Evolutionary conservation across 2,113 vertebrate genomes (phyloP).

Genomic region (Aldabrachelys gigantea): DNA sequence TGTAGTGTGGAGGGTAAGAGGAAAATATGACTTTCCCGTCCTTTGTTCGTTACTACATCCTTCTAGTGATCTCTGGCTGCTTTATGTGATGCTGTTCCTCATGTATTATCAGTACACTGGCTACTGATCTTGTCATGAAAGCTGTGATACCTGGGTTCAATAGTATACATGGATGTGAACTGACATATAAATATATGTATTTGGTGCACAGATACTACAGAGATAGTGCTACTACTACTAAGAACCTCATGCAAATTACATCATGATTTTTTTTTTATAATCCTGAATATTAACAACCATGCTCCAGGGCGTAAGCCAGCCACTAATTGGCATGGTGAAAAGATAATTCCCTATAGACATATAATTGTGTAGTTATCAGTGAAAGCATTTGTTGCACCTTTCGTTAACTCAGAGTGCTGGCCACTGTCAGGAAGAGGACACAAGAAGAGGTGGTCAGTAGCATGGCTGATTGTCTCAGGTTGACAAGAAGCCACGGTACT

Average conservation of each 20-base stretch:
- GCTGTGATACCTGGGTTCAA: not conserved
- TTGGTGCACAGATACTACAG: not conserved
- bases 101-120: not conserved
- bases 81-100: not conserved
- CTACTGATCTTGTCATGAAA: not conserved
- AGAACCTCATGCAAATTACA: not conserved
- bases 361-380: not conserved
- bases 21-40: not conserved
- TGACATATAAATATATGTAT: not conserved
- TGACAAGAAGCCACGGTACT: not conserved
- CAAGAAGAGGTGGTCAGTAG: not conserved
- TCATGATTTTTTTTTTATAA: not conserved
- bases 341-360: not conserved
- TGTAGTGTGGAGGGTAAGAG: not conserved
- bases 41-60: not conserved
- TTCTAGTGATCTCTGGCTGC: not conserved
- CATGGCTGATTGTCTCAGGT: not conserved
- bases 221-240: not conserved
- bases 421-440: accelerated
- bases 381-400: not conserved
- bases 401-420: not conserved
- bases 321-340: not conserved
- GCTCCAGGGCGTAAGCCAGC: not conserved
- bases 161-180: not conserved
- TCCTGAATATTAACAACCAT: not conserved